Evolutionary conservation across 2,113 vertebrate genomes (phyloP), one percentile per base, ranked within the genome.

Genomic region (Chaenocephalus aceratus): DNA sequence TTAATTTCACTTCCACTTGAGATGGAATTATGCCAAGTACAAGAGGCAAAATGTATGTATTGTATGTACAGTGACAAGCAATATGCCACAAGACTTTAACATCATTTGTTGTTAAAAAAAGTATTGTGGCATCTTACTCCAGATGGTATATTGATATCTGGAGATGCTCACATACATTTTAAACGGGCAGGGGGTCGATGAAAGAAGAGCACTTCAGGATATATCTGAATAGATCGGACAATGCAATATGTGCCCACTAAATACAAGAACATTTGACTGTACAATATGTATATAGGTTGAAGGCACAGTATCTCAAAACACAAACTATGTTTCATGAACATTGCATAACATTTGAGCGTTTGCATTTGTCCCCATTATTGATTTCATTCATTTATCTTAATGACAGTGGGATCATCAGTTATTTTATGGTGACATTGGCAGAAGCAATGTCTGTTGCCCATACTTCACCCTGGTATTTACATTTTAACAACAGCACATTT

Each of bases 361-460:
- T 23, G 5, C n/a, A 57, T 66, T 61, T 77, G 74, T 72, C 74
- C 48, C 10, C 23, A 61, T 44, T 10, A 59, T 72, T 77, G 41
- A 66, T 72, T 52, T 54, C 4, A 10, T 48, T 46, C 6, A 58
- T 75, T 70, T 18, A 54, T 53, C 58, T 46, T 54, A 13, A 60
- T 65, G 54, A n/a, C 23, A 5, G 36, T 49, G 6, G 62, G 7
- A n/a, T 30, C 26, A 41, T 12, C 9, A 2, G 5, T 30, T 30
- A 30, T 15, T 10, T 0, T n/a, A 30, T 30, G 30, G 30, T 4
- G 30, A 30, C 30, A 30, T 30, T 30, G 30, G 30, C 30, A 30
- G 30, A 30, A 30, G 30, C 3, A 30, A 30, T 30, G 30, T 30
- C 30, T 30, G 30, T 30, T 30, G 30, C 30, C 30, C 30, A 30